Evolutionary conservation across 2,113 vertebrate genomes (phyloP), one percentile per base, ranked within the genome.

Genomic region (Semicossyphus pulcher): DNA sequence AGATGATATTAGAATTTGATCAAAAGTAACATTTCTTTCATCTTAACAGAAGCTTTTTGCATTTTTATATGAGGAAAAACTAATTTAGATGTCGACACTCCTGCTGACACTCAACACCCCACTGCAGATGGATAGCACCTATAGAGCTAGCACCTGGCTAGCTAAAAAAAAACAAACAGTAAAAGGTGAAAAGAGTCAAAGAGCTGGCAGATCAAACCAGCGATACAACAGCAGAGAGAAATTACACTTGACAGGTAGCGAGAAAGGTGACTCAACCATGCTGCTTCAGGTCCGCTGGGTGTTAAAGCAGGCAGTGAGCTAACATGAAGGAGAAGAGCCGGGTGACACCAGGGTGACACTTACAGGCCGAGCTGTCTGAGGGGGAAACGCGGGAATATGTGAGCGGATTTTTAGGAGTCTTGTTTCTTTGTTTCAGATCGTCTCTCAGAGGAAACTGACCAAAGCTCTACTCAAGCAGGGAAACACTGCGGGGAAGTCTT

Each of bases 381-480:
- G 16, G n/a, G 9, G 28, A 52, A 36, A 36, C 14, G 10, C 25
- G n/a, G n/a, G n/a, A n/a, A n/a, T n/a, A n/a, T n/a, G n/a, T 9
- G 8, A 2, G 32, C 39, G 56, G 23, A 49, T 65, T 32, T 63
- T 41, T 15, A 41, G 23, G 11, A 16, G 34, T 42, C 54, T 47
- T 56, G 12, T 84, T 1, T 83, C 20, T 91, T 69, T 88, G 2
- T 91, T 83, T 48, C 93, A 99, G 98, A 99, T 99, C 47, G 97
- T 99, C 76, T 99, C 98, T 53, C 98, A 99, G 93, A 96, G 97
- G 78, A 99, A 98, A 86, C 93, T 99, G 82, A 95, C 94, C 72
- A 99, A 97, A 93, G 95, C 96, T 39, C 95, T 99, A 76, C 93
- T 98, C 80, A 99, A 99, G 86, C 97, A 98, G 8, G 98, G 97